Evolutionary conservation across 1,140 invertebrate species (phyloP).

Genomic region (silkworm (Bombyx mori)): ASM3026992v2 NC_085109.1:8838501-8839000

Average conservation of each 20-base stretch:
- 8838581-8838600: too few species aligned
- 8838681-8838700: slow-evolving; percentile 2
- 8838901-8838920: slow-evolving; percentile 30
- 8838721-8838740: too few species aligned
- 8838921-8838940: slow-evolving; percentile 14
- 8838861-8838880: slow-evolving; percentile 46
- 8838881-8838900: slow-evolving; percentile 26
- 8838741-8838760: slow-evolving; percentile 14
- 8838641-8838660: too few species aligned
- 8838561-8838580: too few species aligned
- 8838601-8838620: too few species aligned
- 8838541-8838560: too few species aligned
- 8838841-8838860: slow-evolving; percentile 56
- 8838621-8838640: too few species aligned
- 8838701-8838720: slow-evolving; percentile 8
- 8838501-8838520: too few species aligned
- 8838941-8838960: slow-evolving; percentile 8
- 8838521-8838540: too few species aligned
- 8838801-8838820: slow-evolving; percentile 35
- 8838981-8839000: too few species aligned
- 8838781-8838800: slow-evolving; percentile 27
- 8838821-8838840: slow-evolving; percentile 57
- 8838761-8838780: slow-evolving; percentile 11
- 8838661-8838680: not conserved
- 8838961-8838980: too few species aligned